Evolutionary conservation across 2,797 vertebrate species (phyloP), one percentile per base, ranked within the genome.

Genomic region (Syngnathus rostellatus): DNA sequence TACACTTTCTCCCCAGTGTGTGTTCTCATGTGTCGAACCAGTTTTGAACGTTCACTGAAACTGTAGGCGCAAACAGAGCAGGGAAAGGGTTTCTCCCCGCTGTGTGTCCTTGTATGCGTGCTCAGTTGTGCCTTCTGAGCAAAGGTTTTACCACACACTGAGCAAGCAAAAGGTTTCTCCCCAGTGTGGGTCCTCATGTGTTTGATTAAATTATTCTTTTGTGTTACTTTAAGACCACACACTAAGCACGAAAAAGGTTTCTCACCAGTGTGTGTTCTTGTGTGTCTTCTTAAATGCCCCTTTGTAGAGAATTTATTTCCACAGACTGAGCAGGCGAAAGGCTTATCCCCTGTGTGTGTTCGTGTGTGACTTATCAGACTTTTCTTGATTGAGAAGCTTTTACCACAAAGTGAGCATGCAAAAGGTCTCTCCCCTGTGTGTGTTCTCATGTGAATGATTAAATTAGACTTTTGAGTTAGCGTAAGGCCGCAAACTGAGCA

Each of bases 331-430:
- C 50, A 53, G 8, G 17, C 50, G 21, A 53, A 53, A 53, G 50
- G 50, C 3, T 53, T 53, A 9, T 53, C 50, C 9, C 50, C 50
- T 10, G 50, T 53, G 50, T 53, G 50, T 10, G 50, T 53, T 10
- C 50, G 21, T 53, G 50, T 21, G 50, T 53, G 50, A 21, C n/a
- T 53, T 53, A 21, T 16, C 10, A 53, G 23, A 53, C n/a, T 21
- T 53, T 53, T 53, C 16, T 21, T 53, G 50, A 53, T 10, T 21
- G 50, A 53, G 50, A 53, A 53, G 3, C n/a, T 21, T 53, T 53
- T 53, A 53, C 50, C 50, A 53, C 50, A 53, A 53, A 53, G n/a
- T 23, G 50, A 53, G 9, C 50, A 53, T n/a, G 50, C n/a, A 53
- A 53, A 53, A 53, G 50, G 50, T 21, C 21, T 53, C 50, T 53